phyloP scores from a whole-genome alignment of 1,140 invertebrate species.

The Ooceraea biroi region DNA sequence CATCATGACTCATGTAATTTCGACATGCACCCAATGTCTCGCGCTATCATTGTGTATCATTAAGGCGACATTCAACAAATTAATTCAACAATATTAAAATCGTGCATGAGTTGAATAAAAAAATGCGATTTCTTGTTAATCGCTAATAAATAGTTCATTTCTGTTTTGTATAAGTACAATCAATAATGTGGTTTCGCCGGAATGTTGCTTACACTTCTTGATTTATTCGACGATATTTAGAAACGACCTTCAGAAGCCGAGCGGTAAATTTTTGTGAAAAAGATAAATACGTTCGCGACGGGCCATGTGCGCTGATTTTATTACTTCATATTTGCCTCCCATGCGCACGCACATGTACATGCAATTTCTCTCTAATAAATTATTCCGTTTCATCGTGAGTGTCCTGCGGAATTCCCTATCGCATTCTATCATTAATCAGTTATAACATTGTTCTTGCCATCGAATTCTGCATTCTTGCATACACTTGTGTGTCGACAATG shows the following conservation, averaged over 20 bases:
- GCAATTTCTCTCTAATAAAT: constrained; percentile 47
- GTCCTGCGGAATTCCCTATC: constrained; percentile 50
- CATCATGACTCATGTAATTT: not conserved
- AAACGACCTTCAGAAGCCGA: constrained; percentile 53
- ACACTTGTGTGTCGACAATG: not conserved
- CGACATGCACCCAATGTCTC: not conserved
- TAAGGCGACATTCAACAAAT: not conserved
- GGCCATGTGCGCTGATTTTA: not conserved
- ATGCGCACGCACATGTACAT: not conserved
- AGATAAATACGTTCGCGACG: constrained; percentile 51
- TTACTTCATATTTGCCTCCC: constrained; percentile 28
- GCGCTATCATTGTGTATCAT: not conserved
- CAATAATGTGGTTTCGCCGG: constrained; percentile 20
- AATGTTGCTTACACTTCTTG: not conserved
- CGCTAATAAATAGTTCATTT: not conserved
- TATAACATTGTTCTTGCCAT: constrained; percentile 47
- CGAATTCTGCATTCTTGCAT: constrained; percentile 45
- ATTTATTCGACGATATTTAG: constrained; percentile 54
- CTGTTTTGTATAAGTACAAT: constrained; percentile 9
- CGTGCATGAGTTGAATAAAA: not conserved
- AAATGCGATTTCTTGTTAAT: constrained; percentile 9
- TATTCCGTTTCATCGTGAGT: constrained; percentile 15
- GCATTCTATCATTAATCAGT: constrained; percentile 60
- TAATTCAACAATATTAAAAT: not conserved
- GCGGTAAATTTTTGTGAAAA: constrained; percentile 29